Evolutionary conservation across 2,113 vertebrate genomes (phyloP), one percentile per base, ranked within the genome.

Genomic region (Orthonyx spaldingii): DNA sequence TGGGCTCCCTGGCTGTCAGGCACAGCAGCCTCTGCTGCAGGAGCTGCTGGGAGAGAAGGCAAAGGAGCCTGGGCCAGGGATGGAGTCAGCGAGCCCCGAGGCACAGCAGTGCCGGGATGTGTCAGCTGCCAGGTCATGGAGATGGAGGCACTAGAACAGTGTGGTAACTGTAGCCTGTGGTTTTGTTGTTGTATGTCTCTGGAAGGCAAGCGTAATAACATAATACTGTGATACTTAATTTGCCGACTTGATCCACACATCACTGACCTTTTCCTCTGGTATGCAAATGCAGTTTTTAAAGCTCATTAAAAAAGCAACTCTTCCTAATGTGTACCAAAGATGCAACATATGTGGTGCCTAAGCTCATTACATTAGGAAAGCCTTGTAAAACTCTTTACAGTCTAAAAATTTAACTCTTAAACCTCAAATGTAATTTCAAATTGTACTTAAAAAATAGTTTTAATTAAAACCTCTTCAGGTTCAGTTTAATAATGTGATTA

Each of bases 221-320:
- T 86, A 94, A 86, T 84, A 70, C 91, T 96, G 89, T 94, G 93
- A 96, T 96, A 91, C 94, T 92, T 96, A 94, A 95, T 96, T 96
- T 94, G 92, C 82, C 13, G 52, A 74, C 66, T 82, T 88, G 91
- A 95, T 94, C 93, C 91, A 83, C 82, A 96, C 91, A 84, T 91
- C 84, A 66, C 91, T 95, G 94, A 95, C 94, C 95, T 96, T 95
- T 91, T 93, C 90, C 93, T 97, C 85, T 94, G 79, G 79, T 93
- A 95, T 96, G 92, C 94, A 96, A 96, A 97, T 96, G 70, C 50
- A 84, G 60, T 92, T 96, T 95, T 92, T 94, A 95, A 94, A 95
- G 89, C 95, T 97, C 96, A 93, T 97, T 97, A 96, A 95, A 92
- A 93, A 92, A 89, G 68, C 76, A 89, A 15, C 79, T 95, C 46